Evolutionary conservation across 2,113 vertebrate species (phyloP), one percentile per base, ranked within the genome.

Genomic region (Sclerurus mexicanus): DNA sequence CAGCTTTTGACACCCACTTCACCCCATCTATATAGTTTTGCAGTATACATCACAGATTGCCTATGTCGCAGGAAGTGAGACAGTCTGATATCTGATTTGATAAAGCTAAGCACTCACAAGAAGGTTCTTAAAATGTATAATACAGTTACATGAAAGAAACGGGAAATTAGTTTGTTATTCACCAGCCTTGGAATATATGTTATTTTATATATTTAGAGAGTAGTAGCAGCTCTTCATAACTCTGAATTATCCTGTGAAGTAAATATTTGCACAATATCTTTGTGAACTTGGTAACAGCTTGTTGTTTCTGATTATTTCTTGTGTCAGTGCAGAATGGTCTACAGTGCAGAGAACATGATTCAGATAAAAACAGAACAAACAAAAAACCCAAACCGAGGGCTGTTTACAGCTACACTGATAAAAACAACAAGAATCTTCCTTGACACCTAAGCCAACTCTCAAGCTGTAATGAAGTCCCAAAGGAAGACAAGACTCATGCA

Each of bases 391-490:
- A 14, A 63, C 15, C 14, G 13, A 83, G 49, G 23, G 6, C 49
- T 83, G 11, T 10, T 44, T 81, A 79, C 27, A 85, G 33, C 24
- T 64, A 68, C 37, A 23, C 7, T 22, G 28, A 49, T 31, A 64
- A 28, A 71, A 81, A 68, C 58, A 69, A 35, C 39, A 77, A 75
- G 73, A 84, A 64, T 12, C 37, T 27, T 91, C 31, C 63, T 69
- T 90, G 72, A 31, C 40, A 68, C 30, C 39, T 63, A 6, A 84
- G 40, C 27, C 9, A 37, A 55, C 60, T n/a, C 44, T 92, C 35
- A 85, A 74, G 52, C 50, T 56, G 19, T 94, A 95, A 96, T 85
- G 80, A 86, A 95, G 64, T 93, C 93, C 87, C 90, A 93, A 63
- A 97, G 90, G 91, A 96, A 90, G 64, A 76, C 42, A 83, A 86